Evolutionary conservation across 2,888 invertebrate species (phyloP), one percentile per base, ranked within the genome.

Genomic region (Eupeodes latifasciatus): DNA sequence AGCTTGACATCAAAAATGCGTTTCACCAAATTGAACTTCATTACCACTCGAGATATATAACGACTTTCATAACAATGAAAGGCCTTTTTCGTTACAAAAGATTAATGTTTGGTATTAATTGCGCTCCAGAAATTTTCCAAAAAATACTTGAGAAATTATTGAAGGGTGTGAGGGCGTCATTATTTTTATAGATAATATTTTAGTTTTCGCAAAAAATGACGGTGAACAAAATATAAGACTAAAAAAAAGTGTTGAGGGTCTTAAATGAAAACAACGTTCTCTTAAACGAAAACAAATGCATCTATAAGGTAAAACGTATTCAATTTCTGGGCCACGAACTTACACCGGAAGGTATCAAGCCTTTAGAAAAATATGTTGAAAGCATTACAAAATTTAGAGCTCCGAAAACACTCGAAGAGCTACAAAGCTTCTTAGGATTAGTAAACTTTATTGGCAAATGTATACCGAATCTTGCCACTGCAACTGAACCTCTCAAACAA

Each of bases 121-220:
- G 66, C 2, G 76, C 66, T 44, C 76, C 57, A 2, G 57, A 84
- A 94, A 93, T 89, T 62, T 93, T 27, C 44, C 93, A 9, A 92
- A 92, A 91, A 66, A 57, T 40, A 12, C 51, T 76, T 10, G 76
- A 77, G 40, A 77, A 11, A 66, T 5, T 77, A 27, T 44, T 76
- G 14, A 9, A 90, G 12, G 89, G 9, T 92, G 92, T n/a, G 90
- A 91, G 36, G 92, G 92, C 0, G 91, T 90, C 2, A 85, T 92
- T 34, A 93, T 92, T 76, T 91, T 91, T 66, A 92, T 92, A 40
- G 93, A 93, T 89, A 93, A 93, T 89, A 92, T 94, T 19, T 14
- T 55, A n/a, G 36, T 66, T 19, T 66, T 66, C 19, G 79, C 12
- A 59, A 55, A 55, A 47, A 19, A 55, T 4, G 36, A 49, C n/a